Evolutionary conservation across 1,140 invertebrate genomes (phyloP).

Genomic region (Nylanderia fulva): DNA sequence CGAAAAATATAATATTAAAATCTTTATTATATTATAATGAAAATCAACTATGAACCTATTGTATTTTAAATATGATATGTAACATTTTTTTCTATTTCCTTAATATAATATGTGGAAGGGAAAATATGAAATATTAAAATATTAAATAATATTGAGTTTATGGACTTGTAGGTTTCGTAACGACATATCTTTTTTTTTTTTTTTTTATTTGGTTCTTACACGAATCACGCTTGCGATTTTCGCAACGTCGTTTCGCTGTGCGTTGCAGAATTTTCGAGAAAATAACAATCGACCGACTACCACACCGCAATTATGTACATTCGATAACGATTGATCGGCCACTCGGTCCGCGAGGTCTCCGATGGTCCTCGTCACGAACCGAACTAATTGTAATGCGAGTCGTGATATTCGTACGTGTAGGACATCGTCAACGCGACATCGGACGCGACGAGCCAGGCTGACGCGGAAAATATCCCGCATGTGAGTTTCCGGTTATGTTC

Average conservation of each 20-base stretch:
- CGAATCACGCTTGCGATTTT: not conserved
- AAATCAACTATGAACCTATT: not conserved
- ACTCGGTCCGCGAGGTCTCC: not conserved
- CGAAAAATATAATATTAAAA: not conserved
- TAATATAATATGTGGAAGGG: not conserved
- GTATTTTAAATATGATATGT: not conserved
- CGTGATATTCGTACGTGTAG: conserved; percentile 66
- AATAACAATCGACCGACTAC: not conserved
- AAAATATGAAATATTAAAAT: not conserved
- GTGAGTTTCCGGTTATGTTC: conserved; percentile 16
- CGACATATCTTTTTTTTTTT: not conserved
- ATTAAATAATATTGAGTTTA: not conserved
- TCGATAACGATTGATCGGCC: conserved; percentile 35
- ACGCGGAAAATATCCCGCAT: conserved; percentile 47
- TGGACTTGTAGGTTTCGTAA: not conserved
- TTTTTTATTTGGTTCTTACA: not conserved
- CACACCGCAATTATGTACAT: conserved; percentile 27
- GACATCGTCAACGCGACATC: conserved; percentile 51
- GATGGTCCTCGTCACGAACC: conserved; percentile 53
- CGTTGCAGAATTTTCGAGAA: conserved; percentile 29
- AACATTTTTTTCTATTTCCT: not conserved
- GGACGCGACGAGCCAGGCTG: conserved; percentile 13
- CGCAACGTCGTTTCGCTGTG: not conserved
- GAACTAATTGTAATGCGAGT: conserved; percentile 66
- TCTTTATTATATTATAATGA: not conserved